phyloP scores from a whole-genome alignment of 2,113 vertebrate species.

The Epinephelus cyanopodus region DNA sequence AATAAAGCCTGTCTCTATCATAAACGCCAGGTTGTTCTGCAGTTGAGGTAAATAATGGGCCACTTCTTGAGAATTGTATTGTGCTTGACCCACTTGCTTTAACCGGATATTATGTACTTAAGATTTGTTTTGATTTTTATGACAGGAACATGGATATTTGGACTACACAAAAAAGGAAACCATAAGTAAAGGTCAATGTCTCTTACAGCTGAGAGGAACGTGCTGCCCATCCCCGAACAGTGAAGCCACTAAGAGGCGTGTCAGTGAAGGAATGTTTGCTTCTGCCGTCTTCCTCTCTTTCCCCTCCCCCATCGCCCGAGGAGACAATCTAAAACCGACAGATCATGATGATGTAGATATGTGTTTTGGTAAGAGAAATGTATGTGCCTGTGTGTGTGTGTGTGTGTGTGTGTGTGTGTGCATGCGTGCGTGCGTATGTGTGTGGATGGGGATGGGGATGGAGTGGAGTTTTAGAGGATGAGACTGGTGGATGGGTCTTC shows the following conservation, averaged over 20 bases:
- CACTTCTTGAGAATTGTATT: not conserved
- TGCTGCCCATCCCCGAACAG: not conserved
- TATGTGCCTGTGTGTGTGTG: not conserved
- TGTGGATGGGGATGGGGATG: not conserved
- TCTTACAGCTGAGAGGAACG: not conserved
- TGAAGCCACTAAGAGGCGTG: not conserved
- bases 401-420: not conserved
- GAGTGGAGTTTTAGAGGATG: slow-evolving; percentile 38
- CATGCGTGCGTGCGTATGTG: slow-evolving; percentile 17
- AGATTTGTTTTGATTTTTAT: not conserved
- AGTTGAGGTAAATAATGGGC: not conserved
- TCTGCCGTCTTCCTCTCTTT: not conserved
- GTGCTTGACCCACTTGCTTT: not conserved
- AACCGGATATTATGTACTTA: not conserved
- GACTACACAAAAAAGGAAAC: not conserved
- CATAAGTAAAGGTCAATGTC: not conserved
- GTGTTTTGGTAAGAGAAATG: slow-evolving; percentile 31
- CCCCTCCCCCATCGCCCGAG: slow-evolving; percentile 1
- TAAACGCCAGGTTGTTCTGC: not conserved
- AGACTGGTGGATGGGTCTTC: slow-evolving; percentile 38
- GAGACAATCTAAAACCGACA: slow-evolving; percentile 48
- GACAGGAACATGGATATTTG: not conserved
- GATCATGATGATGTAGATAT: slow-evolving; percentile 46
- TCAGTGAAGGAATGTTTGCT: slow-evolving; percentile 10
- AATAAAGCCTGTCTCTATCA: not conserved